phyloP scores from a whole-genome alignment of 2,888 invertebrate genomes.

The Smittia sp. region DNA sequence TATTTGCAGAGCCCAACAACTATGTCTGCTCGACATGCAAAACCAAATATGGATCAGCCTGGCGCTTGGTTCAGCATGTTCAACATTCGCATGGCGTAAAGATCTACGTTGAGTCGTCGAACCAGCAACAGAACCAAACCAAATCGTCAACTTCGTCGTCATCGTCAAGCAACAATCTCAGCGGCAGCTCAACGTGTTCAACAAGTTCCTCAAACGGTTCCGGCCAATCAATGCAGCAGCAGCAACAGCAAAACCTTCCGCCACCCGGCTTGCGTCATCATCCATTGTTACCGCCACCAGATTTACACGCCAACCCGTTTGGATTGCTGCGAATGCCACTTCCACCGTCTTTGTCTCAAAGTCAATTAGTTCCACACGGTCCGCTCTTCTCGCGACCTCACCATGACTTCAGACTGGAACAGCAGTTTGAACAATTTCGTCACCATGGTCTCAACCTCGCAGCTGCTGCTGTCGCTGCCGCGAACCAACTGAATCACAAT shows the following conservation, averaged over 20 bases:
- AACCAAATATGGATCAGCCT: constrained; percentile 86
- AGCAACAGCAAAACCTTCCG: constrained; percentile 59
- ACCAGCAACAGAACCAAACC: constrained; percentile 44
- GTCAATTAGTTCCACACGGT: constrained; percentile 68
- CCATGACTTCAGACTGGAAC: constrained; percentile 80
- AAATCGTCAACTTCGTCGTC: constrained; percentile 43
- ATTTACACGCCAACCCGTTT: constrained; percentile 70
- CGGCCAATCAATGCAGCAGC: constrained; percentile 51
- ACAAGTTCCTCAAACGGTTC: constrained; percentile 44
- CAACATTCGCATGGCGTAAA: constrained; percentile 92
- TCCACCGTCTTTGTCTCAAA: constrained; percentile 62
- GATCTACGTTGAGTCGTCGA: constrained; percentile 74
- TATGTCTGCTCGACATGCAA: constrained; percentile 94
- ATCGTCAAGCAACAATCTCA: constrained; percentile 45
- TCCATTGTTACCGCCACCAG: constrained; percentile 66
- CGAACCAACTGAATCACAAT: constrained; percentile 61
- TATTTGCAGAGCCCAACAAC: constrained; percentile 85
- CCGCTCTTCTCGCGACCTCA: constrained; percentile 76
- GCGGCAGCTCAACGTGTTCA: constrained; percentile 44
- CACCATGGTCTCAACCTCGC: constrained; percentile 75
- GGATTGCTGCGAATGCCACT: constrained; percentile 74
- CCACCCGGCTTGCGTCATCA: constrained; percentile 66
- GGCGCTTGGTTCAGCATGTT: constrained; percentile 92
- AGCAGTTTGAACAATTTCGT: constrained; percentile 78
- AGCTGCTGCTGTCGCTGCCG: constrained; percentile 68